phyloP scores from a whole-genome alignment of 2,888 invertebrate genomes.

The Neoaliturus tenellus region DNA sequence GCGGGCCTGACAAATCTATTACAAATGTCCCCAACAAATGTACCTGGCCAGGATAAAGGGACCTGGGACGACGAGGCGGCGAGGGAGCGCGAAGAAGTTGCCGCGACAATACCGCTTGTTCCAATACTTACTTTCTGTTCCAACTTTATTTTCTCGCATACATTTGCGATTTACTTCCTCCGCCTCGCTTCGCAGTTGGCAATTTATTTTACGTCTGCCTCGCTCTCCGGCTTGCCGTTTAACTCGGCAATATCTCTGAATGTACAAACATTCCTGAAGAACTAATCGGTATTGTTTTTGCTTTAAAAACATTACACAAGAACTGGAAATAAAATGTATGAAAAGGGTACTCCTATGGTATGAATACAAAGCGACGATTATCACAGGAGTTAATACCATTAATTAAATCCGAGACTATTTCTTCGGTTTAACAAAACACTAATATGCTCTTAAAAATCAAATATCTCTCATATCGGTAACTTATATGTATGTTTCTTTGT shows the following conservation, averaged over 20 bases:
- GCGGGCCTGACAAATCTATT: slow-evolving; percentile 44
- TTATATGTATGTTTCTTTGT: no score
- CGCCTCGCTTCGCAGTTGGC: not conserved
- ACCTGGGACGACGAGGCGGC: not conserved
- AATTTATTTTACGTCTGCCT: slow-evolving; percentile 25
- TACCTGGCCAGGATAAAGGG: slow-evolving; percentile 2
- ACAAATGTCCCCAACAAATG: slow-evolving; percentile 35
- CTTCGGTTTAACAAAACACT: no score
- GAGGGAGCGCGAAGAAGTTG: slow-evolving; percentile 1
- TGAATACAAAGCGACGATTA: no score
- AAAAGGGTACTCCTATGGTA: no score
- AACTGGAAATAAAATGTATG: no score
- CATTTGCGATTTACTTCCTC: slow-evolving; percentile 40
- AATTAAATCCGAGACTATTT: no score
- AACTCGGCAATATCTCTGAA: not conserved
- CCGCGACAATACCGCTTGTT: slow-evolving; percentile 3
- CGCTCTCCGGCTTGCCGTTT: not conserved
- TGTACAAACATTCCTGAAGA: not conserved
- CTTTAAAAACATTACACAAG: no score
- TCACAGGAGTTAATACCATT: no score
- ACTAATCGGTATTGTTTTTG: no score
- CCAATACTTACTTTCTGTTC: slow-evolving; percentile 8
- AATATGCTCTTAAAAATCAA: no score
- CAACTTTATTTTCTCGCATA: slow-evolving; percentile 46
- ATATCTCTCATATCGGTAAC: no score